phyloP scores from a whole-genome alignment of 1,140 invertebrate genomes.

The Neotoxoptera formosana region DNA sequence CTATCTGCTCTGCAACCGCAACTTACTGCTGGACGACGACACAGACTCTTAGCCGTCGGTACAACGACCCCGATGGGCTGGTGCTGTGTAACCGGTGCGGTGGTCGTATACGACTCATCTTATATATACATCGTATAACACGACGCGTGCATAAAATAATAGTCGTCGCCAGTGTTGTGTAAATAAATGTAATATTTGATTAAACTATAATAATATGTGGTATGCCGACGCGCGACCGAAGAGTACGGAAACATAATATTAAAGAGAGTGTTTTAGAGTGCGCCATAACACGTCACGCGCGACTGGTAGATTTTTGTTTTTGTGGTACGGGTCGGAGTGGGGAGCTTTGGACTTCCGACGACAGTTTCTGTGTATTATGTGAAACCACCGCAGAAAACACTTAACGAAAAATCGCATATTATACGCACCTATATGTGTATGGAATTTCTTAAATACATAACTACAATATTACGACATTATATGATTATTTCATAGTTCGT shows the following conservation, averaged over 20 bases:
- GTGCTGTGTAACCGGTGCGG: not conserved
- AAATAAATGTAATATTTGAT: not conserved
- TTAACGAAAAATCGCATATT: not conserved
- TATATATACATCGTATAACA: not conserved
- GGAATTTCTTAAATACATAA: not conserved
- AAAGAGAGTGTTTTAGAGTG: too few species aligned
- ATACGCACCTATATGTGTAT: not conserved
- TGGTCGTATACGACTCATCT: not conserved
- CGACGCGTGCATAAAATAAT: not conserved
- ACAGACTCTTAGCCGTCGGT: not conserved
- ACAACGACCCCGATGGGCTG: constrained; percentile 9
- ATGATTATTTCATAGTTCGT: not conserved
- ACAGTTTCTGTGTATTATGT: not conserved
- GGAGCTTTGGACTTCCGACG: not conserved
- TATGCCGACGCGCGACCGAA: not conserved
- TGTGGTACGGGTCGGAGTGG: not conserved
- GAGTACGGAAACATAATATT: not conserved
- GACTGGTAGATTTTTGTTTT: not conserved
- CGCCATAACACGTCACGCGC: not conserved
- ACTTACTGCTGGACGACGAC: not conserved
- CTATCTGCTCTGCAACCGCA: not conserved
- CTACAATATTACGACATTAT: not conserved
- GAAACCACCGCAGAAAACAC: not conserved
- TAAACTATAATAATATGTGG: too few species aligned
- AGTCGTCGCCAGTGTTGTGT: not conserved